Conservation (phyloP, 2,797 vertebrate species). For the Bradypus variegatus region DNA sequence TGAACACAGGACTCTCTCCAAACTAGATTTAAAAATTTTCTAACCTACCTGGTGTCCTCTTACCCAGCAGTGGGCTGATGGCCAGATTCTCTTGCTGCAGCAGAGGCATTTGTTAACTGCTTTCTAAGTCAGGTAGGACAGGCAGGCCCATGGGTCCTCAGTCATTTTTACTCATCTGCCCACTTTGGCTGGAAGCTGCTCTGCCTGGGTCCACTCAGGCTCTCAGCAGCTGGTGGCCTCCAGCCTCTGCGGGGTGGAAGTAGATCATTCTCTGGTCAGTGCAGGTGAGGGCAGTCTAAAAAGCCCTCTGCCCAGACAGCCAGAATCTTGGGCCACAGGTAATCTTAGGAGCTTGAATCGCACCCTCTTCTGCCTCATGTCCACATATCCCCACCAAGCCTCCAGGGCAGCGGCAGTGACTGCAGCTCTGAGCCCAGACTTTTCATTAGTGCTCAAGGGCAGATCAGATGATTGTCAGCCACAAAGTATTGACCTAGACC, state of each 20-base stretch:
- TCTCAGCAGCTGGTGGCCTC: not conserved
- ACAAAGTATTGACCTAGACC: constrained; percentile 49
- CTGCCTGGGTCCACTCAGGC: not conserved
- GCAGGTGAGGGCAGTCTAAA: not conserved
- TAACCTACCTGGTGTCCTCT: not conserved
- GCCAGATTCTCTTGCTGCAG: not conserved
- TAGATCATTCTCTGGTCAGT: not conserved
- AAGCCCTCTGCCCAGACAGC: not conserved
- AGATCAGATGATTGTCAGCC: constrained; percentile 40
- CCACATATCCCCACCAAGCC: not conserved
- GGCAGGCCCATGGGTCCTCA: not conserved
- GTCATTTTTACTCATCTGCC: not conserved
- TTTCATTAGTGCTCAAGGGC: constrained; percentile 49
- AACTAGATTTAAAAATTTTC: not conserved
- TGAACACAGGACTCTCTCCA: not conserved
- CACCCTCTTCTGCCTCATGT: not conserved
- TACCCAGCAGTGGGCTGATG: not conserved
- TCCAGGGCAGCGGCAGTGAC: not conserved
- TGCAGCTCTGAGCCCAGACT: constrained; percentile 6
- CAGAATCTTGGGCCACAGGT: not conserved
- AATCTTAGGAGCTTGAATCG: not conserved
- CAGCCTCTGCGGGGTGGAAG: not conserved
- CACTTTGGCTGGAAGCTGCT: not conserved
- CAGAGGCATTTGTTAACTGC: not conserved
- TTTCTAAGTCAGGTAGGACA: not conserved